Evolutionary conservation across 2,113 vertebrate genomes (phyloP), one percentile per base, ranked within the genome.

Genomic region (Micromys minutus): DNA sequence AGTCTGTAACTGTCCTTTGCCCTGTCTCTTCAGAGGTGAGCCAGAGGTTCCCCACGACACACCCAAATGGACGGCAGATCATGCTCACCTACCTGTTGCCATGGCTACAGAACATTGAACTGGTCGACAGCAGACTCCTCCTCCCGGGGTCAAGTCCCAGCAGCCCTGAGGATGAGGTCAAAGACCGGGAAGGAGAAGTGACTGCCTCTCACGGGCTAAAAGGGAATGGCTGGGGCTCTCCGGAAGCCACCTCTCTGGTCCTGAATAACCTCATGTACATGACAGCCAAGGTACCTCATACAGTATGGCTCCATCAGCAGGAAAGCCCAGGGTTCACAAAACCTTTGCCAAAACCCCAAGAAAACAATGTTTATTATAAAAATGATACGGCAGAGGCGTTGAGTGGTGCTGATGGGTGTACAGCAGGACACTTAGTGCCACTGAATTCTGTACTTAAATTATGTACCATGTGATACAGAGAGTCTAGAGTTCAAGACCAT

Each of bases 211-310:
- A 97, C 12, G 99, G 99, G 90, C 98, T 99, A n/a, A 99, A 99
- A 97, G 99, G 99, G 89, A 99, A 97, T 7, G 99, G 99, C 96
- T 99, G 99, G 99, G 99, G 99, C 50, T 99, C 99, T 57, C 98
- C 99, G 36, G 99, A 99, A 97, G 99, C 99, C 21, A 99, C 99
- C 0, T 99, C 99, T 0, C 98, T 99, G 77, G 99, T 99, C 96
- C 99, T 99, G 87, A 99, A 99, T 98, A 99, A 99, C 98, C 99
- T 99, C 97, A 99, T 99, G 99, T 99, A 99, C 97, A 99, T 99
- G 99, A 99, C 99, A 0, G 99, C 99, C 91, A 99, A 99, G 99
- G 99, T 99, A 98, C 91, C 83, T 50, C 79, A 57, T 34, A 9
- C 26, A 39, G 19, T 7, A 16, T 0, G 5, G n/a, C 69, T 80